A percentile compares a stretch with the other conserved stretches of the same genome.
These are phyloP conservation scores for Rhynchotus rufescens DNA, from an alignment of 2,797 vertebrate species.

Conservation along the genomic window DNA sequence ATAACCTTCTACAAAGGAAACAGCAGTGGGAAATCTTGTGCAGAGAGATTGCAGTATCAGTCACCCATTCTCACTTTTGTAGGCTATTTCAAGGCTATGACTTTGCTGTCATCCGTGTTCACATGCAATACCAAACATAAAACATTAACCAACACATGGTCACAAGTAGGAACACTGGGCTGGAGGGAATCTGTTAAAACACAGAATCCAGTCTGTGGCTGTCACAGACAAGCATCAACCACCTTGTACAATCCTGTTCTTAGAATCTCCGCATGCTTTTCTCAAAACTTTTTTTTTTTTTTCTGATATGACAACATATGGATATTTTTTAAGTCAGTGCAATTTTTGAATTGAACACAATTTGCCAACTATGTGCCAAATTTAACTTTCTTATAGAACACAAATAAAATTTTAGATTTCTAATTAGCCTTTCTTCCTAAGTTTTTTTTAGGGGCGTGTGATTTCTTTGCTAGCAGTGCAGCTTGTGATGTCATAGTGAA, in stretches of 20 bases:
- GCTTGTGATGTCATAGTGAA: constrained; percentile 78
- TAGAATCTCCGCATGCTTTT: background rate
- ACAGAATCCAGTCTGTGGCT: background rate
- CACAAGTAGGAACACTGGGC: background rate
- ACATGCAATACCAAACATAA: background rate
- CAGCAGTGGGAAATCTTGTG: background rate
- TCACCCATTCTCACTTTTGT: background rate
- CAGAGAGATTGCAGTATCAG: constrained; percentile 35
- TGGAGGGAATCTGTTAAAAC: background rate
- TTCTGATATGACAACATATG: background rate
- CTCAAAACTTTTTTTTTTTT: background rate
- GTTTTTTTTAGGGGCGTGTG: constrained; percentile 47
- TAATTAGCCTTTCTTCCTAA: constrained; percentile 31
- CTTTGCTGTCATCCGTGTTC: background rate
- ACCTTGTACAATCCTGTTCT: background rate
- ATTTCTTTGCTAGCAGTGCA: constrained; percentile 62
- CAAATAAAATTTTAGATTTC: constrained; percentile 42
- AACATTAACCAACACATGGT: background rate
- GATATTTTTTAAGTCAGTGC: background rate
- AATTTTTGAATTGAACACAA: constrained; percentile 20
- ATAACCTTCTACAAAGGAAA: background rate
- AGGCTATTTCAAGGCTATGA: background rate
- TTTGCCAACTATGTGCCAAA: constrained; percentile 53
- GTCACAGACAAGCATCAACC: background rate
- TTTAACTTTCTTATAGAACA: constrained; percentile 27